These are phyloP conservation scores for Campylomormyrus tamandua DNA, from an alignment of 2,113 vertebrate genomes.

Conservation along the genomic window DNA sequence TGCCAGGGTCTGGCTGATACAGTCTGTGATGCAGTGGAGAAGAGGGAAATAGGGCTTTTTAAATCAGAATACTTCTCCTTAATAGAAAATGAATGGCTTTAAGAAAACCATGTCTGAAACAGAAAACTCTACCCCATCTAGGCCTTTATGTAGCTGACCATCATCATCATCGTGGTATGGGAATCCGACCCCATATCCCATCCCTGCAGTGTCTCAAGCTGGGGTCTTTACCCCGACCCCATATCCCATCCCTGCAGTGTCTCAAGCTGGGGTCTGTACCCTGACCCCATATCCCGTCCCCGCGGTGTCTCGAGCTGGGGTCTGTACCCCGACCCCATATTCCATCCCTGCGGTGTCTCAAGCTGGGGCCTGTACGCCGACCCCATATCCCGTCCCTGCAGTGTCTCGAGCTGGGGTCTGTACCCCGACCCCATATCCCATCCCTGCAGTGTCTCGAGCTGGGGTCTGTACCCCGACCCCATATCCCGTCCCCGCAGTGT, in stretches of 20 bases:
- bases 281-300: neutral
- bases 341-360: neutral
- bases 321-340: neutral
- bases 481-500: neutral
- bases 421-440: neutral
- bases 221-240: neutral
- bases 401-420: neutral
- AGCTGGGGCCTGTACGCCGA: neutral
- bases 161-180: neutral
- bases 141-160: neutral
- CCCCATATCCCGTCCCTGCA: neutral
- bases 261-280: neutral
- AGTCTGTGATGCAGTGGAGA: neutral
- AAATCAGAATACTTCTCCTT: neutral
- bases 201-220: neutral
- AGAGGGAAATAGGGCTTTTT: neutral
- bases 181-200: neutral
- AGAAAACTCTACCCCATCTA: neutral
- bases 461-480: no score
- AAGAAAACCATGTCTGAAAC: neutral
- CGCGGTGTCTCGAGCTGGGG: neutral
- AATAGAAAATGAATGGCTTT: neutral
- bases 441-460: neutral
- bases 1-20: slow-evolving; percentile 13
- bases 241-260: neutral